Percentiles rank a stretch among this genome's conserved stretches.
These are phyloP conservation scores for Rhinolophus sinicus DNA, from an alignment of 2,113 vertebrate genomes.

Conservation along the genomic window DNA sequence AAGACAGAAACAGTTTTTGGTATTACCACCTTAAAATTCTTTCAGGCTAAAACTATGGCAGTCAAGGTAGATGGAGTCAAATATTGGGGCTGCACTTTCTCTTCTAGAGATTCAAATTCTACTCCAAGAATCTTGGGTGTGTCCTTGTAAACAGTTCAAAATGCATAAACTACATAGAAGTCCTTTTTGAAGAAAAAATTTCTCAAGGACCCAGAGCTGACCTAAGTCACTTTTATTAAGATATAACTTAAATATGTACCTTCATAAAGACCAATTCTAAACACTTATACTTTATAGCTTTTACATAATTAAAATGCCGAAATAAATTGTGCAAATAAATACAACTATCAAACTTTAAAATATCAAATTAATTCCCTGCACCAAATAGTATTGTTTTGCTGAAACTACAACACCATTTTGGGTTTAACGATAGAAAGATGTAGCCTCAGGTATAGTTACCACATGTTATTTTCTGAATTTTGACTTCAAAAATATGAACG, in stretches of 20 bases:
- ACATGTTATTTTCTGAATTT: neutral
- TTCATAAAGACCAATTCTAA: neutral
- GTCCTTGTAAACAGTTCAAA: neutral
- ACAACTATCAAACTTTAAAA: constrained; percentile 31
- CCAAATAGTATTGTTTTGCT: neutral
- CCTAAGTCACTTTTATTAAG: constrained; percentile 27
- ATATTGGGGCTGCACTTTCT: neutral
- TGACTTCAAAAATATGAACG: neutral
- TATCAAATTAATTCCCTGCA: neutral
- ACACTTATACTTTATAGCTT: neutral
- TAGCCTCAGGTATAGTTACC: neutral
- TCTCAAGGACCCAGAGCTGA: neutral
- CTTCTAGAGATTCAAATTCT: constrained; percentile 15
- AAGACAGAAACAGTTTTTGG: constrained; percentile 4
- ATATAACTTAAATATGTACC: neutral
- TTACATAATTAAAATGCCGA: neutral
- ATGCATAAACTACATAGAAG: neutral
- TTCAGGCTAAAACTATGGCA: neutral
- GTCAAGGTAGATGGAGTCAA: neutral
- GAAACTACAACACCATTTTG: constrained; percentile 7
- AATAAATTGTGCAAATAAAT: constrained; percentile 6
- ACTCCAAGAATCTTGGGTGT: neutral
- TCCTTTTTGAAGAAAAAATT: neutral
- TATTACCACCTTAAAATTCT: neutral
- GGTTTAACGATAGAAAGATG: neutral